These are phyloP conservation scores for Melieria picta DNA, from an alignment of 2,888 invertebrate genomes.

Conservation along the genomic window DNA sequence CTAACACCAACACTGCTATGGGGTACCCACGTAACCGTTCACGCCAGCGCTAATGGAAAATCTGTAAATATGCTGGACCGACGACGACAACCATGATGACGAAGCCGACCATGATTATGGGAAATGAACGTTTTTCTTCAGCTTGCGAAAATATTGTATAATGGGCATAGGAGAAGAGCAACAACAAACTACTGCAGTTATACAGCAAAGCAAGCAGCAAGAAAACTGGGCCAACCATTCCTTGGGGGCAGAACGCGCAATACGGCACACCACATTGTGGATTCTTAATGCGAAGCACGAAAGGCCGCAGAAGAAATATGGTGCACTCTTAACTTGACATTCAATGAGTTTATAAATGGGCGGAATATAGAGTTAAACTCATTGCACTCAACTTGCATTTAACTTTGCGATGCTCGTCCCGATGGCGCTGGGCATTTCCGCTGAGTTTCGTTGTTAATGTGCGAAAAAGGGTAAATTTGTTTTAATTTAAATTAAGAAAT, in stretches of 20 bases:
- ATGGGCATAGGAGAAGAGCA: neutral
- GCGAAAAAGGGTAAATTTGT: too few species aligned
- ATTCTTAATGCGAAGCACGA: neutral
- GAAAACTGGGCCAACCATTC: constrained; percentile 33
- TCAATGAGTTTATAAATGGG: too few species aligned
- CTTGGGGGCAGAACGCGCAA: constrained; percentile 22
- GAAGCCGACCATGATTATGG: constrained; percentile 37
- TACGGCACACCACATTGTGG: constrained; percentile 3
- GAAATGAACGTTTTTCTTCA: constrained; percentile 49
- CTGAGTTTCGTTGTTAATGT: too few species aligned
- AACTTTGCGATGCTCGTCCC: too few species aligned
- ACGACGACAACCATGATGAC: constrained; percentile 1
- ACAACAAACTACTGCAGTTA: constrained; percentile 9
- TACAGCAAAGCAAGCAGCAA: neutral
- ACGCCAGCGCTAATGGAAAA: too few species aligned
- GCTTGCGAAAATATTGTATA: constrained; percentile 6
- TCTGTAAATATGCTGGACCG: too few species aligned
- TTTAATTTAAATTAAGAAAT: too few species aligned
- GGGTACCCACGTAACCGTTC: too few species aligned
- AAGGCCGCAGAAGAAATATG: neutral
- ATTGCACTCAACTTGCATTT: too few species aligned
- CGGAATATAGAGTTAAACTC: neutral
- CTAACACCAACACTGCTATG: too few species aligned
- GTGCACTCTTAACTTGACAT: neutral
- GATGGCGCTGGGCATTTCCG: too few species aligned